Percentiles rank a stretch among this genome's conserved stretches.
These are phyloP conservation scores for Rhinogobius similis DNA, from an alignment of 2,113 vertebrate genomes.

Conservation along the genomic window DNA sequence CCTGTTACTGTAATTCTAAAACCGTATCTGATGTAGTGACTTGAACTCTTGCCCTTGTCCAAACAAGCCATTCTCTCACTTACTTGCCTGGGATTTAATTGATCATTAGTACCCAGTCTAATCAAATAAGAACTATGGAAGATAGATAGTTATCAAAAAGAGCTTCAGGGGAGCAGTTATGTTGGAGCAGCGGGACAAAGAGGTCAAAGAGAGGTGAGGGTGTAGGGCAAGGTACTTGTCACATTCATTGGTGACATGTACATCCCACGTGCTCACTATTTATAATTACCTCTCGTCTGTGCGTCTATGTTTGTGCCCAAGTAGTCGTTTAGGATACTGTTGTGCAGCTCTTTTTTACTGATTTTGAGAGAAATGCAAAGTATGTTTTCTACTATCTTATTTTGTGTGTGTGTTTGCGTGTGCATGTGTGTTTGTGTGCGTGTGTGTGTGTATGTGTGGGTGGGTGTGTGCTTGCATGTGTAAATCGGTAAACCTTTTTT, in stretches of 20 bases:
- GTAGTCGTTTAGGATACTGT: no score
- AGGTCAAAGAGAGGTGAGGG: constrained; percentile 61
- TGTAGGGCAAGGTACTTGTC: constrained; percentile 38
- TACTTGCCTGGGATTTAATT: constrained; percentile 63
- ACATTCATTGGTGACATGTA: constrained; percentile 48
- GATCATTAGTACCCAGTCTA: constrained; percentile 69
- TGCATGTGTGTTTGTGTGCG: no score
- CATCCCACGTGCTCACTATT: constrained; percentile 48
- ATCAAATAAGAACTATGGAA: constrained; percentile 60
- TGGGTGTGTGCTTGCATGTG: no score
- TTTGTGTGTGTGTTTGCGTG: no score
- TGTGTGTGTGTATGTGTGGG: no score
- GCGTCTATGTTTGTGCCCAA: constrained; percentile 25
- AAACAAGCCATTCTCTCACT: constrained; percentile 54
- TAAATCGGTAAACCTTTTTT: no score
- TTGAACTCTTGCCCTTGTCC: constrained; percentile 53
- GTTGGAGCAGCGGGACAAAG: constrained; percentile 48
- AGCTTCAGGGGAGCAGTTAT: constrained; percentile 45
- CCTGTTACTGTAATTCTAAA: constrained; percentile 45
- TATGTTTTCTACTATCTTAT: no score
- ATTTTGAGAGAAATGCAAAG: background rate
- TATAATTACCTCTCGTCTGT: constrained; percentile 48
- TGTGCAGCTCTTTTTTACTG: constrained; percentile 12
- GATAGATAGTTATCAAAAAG: constrained; percentile 52
- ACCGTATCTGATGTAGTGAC: constrained; percentile 42